Evolutionary conservation across 37 sponge, comb jelly and placozoan species (phyloP).

Genomic region (Crambe crambe): DNA sequence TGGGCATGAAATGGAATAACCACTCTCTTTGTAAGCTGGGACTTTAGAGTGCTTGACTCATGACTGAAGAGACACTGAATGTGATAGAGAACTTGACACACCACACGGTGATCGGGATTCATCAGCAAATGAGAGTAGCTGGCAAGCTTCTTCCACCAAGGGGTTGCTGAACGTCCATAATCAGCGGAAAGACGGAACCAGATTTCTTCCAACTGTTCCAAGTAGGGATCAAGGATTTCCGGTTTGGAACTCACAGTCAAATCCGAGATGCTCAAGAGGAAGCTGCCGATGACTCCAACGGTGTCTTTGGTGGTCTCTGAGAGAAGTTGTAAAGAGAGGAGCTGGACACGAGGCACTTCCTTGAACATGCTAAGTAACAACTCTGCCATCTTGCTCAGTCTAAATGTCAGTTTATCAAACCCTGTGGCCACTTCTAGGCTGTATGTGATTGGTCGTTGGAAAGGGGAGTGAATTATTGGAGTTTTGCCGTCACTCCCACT

Average conservation of each 20-base stretch:
- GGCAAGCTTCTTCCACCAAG: conserved; percentile 59
- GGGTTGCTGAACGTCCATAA: conserved; percentile 3
- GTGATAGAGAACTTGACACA: conserved; percentile 52
- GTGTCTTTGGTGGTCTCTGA: conserved; percentile 53
- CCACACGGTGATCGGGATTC: conserved; percentile 10
- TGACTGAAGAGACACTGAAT: conserved; percentile 66
- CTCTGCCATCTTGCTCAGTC: conserved; percentile 53
- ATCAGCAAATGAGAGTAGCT: conserved; percentile 42
- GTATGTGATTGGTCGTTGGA: conserved; percentile 13
- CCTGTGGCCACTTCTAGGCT: conserved; percentile 22
- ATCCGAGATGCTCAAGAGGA: conserved; percentile 44
- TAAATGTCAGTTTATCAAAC: conserved; percentile 37
- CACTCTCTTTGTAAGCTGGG: conserved; percentile 45
- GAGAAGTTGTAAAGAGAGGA: conserved; percentile 66
- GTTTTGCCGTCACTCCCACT: background rate
- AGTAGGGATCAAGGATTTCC: conserved; percentile 54
- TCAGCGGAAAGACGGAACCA: conserved; percentile 70
- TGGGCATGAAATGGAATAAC: conserved; percentile 36
- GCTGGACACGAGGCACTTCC: conserved; percentile 53
- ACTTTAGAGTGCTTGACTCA: conserved; percentile 34
- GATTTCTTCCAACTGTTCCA: conserved; percentile 59
- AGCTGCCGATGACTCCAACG: conserved; percentile 42
- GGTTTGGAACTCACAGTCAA: conserved; percentile 35
- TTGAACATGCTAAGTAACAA: conserved; percentile 53
- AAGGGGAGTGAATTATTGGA: background rate